phyloP scores from a whole-genome alignment of 2,888 invertebrate species.

The Melieria crassipennis region DNA sequence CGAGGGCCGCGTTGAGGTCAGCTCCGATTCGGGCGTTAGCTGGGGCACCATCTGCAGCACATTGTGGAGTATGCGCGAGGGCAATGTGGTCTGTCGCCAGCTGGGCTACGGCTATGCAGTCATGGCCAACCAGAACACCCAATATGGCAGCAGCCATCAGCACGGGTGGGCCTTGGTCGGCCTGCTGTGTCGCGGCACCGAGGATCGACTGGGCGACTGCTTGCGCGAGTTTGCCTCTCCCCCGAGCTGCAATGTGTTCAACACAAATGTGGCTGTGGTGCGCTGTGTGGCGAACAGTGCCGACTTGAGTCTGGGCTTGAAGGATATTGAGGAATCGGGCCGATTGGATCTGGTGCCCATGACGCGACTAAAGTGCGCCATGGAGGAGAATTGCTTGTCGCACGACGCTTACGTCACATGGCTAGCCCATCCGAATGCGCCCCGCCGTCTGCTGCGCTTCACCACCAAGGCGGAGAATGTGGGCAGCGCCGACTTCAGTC shows the following conservation, averaged over 20 bases:
- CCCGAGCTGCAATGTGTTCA: conserved; percentile 42
- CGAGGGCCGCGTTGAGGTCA: conserved; percentile 57
- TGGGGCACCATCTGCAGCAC: conserved; percentile 59
- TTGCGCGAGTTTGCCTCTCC: conserved; percentile 52
- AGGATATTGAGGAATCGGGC: conserved; percentile 50
- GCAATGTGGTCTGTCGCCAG: conserved; percentile 57
- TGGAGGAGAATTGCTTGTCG: conserved; percentile 59
- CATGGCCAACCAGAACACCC: conserved; percentile 49
- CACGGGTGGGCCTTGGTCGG: conserved; percentile 55
- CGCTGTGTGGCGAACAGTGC: conserved; percentile 51
- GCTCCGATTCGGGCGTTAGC: conserved; percentile 50
- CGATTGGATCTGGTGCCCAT: conserved; percentile 52
- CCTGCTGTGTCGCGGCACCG: conserved; percentile 55
- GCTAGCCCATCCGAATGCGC: conserved; percentile 47
- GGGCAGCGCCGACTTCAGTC: conserved; percentile 56
- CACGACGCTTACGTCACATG: conserved; percentile 55
- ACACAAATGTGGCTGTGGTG: conserved; percentile 54
- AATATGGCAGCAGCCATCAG: conserved; percentile 45
- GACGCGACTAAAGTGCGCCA: conserved; percentile 53
- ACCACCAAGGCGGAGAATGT: conserved; percentile 57
- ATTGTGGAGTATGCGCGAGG: conserved; percentile 55
- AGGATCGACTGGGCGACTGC: conserved; percentile 49
- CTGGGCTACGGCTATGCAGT: conserved; percentile 54
- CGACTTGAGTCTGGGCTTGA: conserved; percentile 52
- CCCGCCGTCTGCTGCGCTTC: conserved; percentile 54